These are phyloP conservation scores for Astreopora myriophthalma DNA, from an alignment of 64 coral and sea anemone genomes.

Conservation along the genomic window DNA sequence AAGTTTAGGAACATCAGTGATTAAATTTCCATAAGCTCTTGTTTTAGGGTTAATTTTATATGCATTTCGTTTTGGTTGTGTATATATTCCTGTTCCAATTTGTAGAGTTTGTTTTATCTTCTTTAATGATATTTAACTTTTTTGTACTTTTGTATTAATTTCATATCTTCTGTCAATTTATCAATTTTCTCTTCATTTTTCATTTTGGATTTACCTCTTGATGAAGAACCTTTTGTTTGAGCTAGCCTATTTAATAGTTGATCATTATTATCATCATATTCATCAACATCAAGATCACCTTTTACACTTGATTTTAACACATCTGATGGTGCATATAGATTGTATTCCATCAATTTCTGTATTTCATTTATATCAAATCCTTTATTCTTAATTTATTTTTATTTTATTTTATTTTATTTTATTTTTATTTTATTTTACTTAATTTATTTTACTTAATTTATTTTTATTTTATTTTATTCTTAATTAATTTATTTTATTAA, in stretches of 20 bases:
- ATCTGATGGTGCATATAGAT: background rate
- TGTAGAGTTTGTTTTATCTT: background rate
- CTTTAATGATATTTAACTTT: background rate
- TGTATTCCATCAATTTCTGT: background rate
- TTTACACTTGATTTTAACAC: background rate
- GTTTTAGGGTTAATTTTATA: slow-evolving; percentile 14
- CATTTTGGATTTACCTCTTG: background rate
- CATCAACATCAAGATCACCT: background rate
- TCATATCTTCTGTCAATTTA: background rate
- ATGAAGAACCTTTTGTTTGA: slow-evolving; percentile 13
- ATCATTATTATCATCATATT: background rate
- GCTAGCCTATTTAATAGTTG: no score
- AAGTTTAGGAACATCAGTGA: slow-evolving; percentile 22
- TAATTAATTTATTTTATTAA: no score
- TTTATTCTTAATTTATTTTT: background rate
- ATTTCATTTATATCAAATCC: background rate
- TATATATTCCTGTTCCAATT: slow-evolving; percentile 12
- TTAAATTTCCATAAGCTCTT: background rate
- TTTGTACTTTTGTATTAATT: background rate
- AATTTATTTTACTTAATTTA: no score
- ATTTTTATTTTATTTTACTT: no score
- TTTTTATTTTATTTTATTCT: no score
- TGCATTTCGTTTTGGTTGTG: slow-evolving; percentile 52
- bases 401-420: background rate
- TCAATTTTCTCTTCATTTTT: slow-evolving; percentile 15